Evolutionary conservation across 2,113 vertebrate genomes (phyloP).

Genomic region (Hydrochoerus hydrochaeris): DNA sequence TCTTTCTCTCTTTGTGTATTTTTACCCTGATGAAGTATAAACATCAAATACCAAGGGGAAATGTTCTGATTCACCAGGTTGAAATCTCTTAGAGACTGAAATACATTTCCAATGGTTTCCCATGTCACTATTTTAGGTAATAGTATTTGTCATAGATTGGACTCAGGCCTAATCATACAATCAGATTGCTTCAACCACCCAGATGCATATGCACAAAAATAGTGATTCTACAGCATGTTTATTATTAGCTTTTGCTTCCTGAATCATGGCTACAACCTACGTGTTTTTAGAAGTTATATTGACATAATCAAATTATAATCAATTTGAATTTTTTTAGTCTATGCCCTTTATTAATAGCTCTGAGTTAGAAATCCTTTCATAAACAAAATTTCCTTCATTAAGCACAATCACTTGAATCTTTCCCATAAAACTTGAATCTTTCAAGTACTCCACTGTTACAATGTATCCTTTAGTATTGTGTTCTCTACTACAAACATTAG

Average conservation of each 20-base stretch:
- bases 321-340: conserved; percentile 3
- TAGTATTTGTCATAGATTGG: conserved; percentile 55
- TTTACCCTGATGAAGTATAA: neutral
- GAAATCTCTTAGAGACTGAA: conserved; percentile 53
- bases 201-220: conserved; percentile 53
- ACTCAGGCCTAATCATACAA: conserved; percentile 67
- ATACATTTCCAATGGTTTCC: conserved; percentile 46
- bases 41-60: neutral
- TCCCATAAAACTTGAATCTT: neutral
- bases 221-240: conserved; percentile 65
- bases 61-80: neutral
- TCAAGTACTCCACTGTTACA: neutral
- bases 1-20: neutral
- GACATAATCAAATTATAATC: conserved; percentile 55
- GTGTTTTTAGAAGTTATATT: conserved; percentile 52
- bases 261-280: conserved; percentile 31
- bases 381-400: conserved; percentile 11
- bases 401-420: neutral
- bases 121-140: conserved; percentile 56
- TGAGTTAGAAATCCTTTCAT: neutral
- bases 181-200: conserved; percentile 41
- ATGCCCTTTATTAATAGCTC: neutral
- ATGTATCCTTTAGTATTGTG: neutral
- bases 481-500: neutral
- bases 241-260: conserved; percentile 59